These are phyloP conservation scores for Nebria brevicollis DNA, from an alignment of 2,888 invertebrate genomes.

Conservation along the genomic window DNA sequence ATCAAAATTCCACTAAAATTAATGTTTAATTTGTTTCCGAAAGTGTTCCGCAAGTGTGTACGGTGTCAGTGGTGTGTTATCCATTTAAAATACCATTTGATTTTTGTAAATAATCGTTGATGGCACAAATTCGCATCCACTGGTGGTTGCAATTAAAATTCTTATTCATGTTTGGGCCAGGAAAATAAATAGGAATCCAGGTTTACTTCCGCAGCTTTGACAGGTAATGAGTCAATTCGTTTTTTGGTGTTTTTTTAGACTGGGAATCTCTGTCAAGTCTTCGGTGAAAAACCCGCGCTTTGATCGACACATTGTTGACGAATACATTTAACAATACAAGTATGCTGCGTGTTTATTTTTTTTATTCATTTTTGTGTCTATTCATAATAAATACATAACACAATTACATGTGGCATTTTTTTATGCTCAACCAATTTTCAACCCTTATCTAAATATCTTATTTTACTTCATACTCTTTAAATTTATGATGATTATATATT, in stretches of 20 bases:
- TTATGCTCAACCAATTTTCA: background rate
- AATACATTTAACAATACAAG: conserved; percentile 1
- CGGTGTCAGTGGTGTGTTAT: conserved; percentile 38
- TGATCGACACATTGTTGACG: conserved; percentile 4
- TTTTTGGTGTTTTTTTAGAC: background rate
- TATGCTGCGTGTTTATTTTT: background rate
- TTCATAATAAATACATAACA: background rate
- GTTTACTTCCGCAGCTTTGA: conserved; percentile 39
- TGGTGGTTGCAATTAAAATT: conserved; percentile 36
- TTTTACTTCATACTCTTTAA: background rate
- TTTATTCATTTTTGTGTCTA: background rate
- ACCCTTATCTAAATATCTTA: background rate
- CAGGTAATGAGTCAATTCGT: conserved; percentile 24
- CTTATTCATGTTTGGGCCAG: conserved; percentile 34
- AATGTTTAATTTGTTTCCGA: conserved; percentile 28
- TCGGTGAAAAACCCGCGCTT: background rate
- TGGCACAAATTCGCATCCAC: conserved; percentile 39
- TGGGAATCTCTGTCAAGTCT: background rate
- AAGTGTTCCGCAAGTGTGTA: conserved; percentile 37
- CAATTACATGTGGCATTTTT: background rate
- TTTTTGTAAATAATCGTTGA: conserved; percentile 27
- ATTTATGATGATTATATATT: no score
- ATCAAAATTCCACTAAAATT: conserved; percentile 39
- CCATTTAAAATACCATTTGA: conserved; percentile 28
- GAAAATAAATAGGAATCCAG: conserved; percentile 34